Base-by-base conservation (phyloP, 1,140 invertebrate species). In the Drosophila repleta region DNA sequence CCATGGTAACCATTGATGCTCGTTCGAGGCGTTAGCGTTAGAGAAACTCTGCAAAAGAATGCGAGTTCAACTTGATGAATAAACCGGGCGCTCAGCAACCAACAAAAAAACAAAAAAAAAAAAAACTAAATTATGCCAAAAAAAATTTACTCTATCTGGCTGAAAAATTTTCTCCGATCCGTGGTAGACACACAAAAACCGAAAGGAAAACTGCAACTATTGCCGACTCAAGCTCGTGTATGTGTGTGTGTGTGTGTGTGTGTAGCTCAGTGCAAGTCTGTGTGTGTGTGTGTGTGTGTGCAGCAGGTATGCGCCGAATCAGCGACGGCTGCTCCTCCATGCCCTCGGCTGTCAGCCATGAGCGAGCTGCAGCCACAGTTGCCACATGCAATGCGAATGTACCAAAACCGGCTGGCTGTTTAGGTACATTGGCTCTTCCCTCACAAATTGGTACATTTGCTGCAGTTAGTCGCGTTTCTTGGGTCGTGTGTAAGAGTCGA, bases 1-100 rank as follows among this genome's bases (percentile, higher is more conserved):
- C 96, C 96, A 97, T 96, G 76, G 79, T 92, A 61, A 87, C 69
- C 77, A 90, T 87, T 78, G 81, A 67, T 52, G 41, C 46, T 53
- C 29, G 32, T 57, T 45, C 7, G 17, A n/a, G 32, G 24, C 11
- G 24, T 45, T 35, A 4, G 46, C 32, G 3, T 24, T 8, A 26
- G 49, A 10, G 8, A 26, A 61, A n/a, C n/a, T 43, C 55, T 57
- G 21, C 37, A 32, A 57, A 45, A 45, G 4, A 57, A 8, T 53
- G 41, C 41, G 21, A 18, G 6, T 17, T 43, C 4, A 17, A 17
- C 13, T 52, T 65, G 56, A n/a, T 63, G 60, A 43, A 55, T 24
- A 55, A 64, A 69, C 48, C 29, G 39, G 66, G 49, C 66, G 51
- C 39, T 18, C 57, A 24, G 8, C 60, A 24, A 46, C n/a, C n/a